Percentiles rank a stretch among this genome's conserved stretches.
phyloP scores from a whole-genome alignment of 2,888 invertebrate genomes.

The Sarcophaga subvicina region DNA sequence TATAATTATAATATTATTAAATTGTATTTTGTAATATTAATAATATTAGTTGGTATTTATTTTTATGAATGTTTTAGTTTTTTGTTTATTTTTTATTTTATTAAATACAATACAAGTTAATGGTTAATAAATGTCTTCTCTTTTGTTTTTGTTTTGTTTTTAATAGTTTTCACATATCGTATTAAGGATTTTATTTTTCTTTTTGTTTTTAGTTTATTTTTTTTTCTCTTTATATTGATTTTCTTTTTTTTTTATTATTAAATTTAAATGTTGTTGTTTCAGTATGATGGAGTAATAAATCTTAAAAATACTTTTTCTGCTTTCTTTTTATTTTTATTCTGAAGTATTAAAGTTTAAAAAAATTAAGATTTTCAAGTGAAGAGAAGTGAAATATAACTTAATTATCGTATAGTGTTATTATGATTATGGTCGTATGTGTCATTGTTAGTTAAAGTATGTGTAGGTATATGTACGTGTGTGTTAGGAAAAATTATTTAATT shows the following conservation, averaged over 20 bases:
- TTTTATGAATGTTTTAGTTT: slow-evolving; percentile 60
- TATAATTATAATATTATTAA: slow-evolving; percentile 36
- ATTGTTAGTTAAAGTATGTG: too few relatives aligned
- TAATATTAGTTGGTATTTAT: slow-evolving; percentile 29
- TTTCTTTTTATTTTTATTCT: background rate
- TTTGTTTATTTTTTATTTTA: slow-evolving; percentile 28
- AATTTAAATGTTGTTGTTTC: background rate
- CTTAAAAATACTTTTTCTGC: slow-evolving; percentile 8
- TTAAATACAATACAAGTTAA: slow-evolving; percentile 43
- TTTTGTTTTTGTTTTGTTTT: slow-evolving; percentile 40
- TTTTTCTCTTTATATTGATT: slow-evolving; percentile 17
- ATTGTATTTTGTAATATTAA: slow-evolving; percentile 27
- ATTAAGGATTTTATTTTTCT: slow-evolving; percentile 5
- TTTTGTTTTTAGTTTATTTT: slow-evolving; percentile 19
- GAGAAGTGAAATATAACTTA: background rate
- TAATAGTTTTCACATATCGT: slow-evolving; percentile 26
- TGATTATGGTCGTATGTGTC: too few relatives aligned
- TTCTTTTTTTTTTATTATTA: background rate
- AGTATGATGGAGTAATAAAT: background rate
- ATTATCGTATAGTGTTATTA: background rate
- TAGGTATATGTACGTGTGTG: background rate
- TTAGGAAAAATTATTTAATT: slow-evolving; percentile 15
- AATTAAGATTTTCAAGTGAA: background rate
- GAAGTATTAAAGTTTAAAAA: slow-evolving; percentile 8
- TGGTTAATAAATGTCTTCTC: slow-evolving; percentile 64